Evolutionary conservation across 2,888 invertebrate species (phyloP).

Genomic region (Mesorhabditis belari): DNA sequence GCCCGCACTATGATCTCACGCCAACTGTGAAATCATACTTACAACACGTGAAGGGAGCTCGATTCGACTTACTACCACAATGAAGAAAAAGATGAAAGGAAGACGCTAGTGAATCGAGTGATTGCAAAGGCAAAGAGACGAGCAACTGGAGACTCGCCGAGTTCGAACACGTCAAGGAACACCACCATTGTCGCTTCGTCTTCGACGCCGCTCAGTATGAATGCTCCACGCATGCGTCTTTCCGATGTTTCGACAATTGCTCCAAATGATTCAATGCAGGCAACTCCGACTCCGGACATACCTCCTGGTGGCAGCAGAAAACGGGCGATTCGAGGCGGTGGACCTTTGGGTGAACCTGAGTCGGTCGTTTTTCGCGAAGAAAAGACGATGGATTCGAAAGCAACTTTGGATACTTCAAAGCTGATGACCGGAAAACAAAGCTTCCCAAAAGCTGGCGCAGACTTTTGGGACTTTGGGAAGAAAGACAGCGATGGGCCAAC

Average conservation of each 20-base stretch:
- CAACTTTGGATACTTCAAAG: no score
- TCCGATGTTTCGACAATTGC: neutral
- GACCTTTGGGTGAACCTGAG: constrained; percentile 22
- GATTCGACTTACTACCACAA: constrained; percentile 10
- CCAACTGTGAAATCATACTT: neutral
- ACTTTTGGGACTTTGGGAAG: neutral
- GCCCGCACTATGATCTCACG: neutral
- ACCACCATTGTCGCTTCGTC: constrained; percentile 4
- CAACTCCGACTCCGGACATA: neutral
- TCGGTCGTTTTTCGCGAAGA: constrained; percentile 20
- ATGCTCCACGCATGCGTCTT: neutral
- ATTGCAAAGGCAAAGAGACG: constrained; percentile 10
- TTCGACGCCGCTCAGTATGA: constrained; percentile 1
- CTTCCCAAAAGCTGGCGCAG: neutral
- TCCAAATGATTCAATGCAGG: constrained; percentile 11
- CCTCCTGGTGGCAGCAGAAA: constrained; percentile 12
- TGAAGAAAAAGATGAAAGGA: constrained; percentile 12
- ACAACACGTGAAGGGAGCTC: neutral
- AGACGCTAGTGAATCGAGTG: neutral
- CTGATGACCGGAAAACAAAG: no score
- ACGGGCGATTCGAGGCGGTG: constrained; percentile 30
- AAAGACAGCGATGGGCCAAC: no score
- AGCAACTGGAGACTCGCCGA: constrained; percentile 7
- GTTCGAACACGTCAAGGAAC: constrained; percentile 1
- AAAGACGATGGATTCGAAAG: no score